Percentiles rank a stretch among this genome's conserved stretches.
Conservation (phyloP, 2,888 invertebrate genomes). For the Microctonus hyperodae region DNA sequence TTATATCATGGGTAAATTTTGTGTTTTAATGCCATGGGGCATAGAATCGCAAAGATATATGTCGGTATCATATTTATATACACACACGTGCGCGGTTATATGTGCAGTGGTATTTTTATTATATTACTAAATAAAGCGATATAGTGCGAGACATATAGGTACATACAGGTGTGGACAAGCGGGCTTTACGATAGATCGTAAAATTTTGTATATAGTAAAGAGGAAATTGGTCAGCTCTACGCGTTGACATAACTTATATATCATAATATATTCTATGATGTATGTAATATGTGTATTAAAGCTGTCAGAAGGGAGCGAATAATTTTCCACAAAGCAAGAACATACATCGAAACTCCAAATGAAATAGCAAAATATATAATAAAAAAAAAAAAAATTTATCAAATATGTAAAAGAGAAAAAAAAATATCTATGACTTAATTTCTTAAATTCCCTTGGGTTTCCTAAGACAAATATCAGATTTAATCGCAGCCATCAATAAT, state of each 20-base stretch:
- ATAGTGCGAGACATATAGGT: neutral
- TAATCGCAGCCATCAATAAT: slow-evolving; percentile 3
- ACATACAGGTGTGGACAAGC: slow-evolving; percentile 5
- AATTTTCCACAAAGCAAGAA: too few species aligned
- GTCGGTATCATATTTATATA: neutral
- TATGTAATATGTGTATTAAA: neutral
- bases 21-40: slow-evolving; percentile 2
- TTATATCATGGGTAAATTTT: neutral
- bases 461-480: neutral
- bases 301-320: too few species aligned
- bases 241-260: neutral
- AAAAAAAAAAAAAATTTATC: too few species aligned
- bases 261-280: too few species aligned
- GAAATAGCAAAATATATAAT: too few species aligned
- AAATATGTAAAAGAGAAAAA: neutral
- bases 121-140: slow-evolving; percentile 2
- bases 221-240: slow-evolving; percentile 42
- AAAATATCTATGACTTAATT: neutral
- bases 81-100: neutral
- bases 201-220: slow-evolving; percentile 17
- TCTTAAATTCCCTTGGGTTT: neutral
- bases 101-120: slow-evolving; percentile 16
- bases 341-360: too few species aligned
- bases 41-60: neutral
- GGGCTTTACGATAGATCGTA: slow-evolving; percentile 42